phyloP scores from a whole-genome alignment of 2,797 vertebrate genomes.

The Peromyscus eremicus region DNA sequence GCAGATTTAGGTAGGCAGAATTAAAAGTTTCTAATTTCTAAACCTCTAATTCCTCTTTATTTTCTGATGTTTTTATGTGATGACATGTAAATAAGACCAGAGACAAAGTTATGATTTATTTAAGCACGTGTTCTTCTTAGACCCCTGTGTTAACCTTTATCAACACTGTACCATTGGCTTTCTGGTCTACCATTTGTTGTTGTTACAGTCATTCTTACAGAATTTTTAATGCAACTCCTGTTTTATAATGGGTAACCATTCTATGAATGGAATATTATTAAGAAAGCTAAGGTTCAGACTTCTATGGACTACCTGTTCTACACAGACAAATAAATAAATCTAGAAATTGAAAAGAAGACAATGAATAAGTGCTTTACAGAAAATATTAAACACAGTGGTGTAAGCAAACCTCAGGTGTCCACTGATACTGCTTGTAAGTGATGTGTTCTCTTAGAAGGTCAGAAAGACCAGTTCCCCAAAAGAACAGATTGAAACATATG shows the following conservation, averaged over 20 bases:
- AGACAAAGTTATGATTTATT: neutral
- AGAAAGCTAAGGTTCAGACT: neutral
- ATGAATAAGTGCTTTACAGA: neutral
- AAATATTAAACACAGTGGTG: neutral
- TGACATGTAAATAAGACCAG: neutral
- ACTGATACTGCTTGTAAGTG: neutral
- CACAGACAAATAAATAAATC: neutral
- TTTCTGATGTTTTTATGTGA: neutral
- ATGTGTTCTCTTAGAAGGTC: neutral
- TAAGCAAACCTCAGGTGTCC: neutral
- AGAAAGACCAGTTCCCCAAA: accelerated
- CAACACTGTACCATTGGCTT: neutral
- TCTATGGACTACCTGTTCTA: neutral
- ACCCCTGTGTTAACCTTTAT: neutral
- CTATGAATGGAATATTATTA: neutral
- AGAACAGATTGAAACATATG: neutral
- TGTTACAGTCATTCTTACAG: neutral
- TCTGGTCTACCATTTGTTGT: neutral
- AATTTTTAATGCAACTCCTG: neutral
- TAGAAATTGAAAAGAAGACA: neutral
- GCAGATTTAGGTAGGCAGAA: accelerated
- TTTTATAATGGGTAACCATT: neutral
- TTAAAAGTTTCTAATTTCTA: neutral
- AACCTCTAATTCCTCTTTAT: neutral
- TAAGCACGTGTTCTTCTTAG: neutral